A percentile compares a stretch with the other conserved stretches of the same genome.
phyloP scores from a whole-genome alignment of 2,888 invertebrate species.

The Podotricha telesiphe region DNA sequence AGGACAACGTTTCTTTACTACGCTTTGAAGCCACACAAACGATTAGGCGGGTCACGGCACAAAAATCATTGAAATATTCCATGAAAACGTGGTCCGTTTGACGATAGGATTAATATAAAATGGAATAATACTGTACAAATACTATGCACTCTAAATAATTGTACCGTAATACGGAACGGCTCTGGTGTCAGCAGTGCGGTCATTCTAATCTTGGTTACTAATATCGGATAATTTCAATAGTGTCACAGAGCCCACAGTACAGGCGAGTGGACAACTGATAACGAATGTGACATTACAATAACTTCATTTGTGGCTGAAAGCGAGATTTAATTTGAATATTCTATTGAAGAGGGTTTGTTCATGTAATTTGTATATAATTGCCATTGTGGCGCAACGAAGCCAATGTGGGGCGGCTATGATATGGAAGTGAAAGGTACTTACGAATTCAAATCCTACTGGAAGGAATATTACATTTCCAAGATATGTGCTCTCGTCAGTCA shows the following conservation, averaged over 20 bases:
- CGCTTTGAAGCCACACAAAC: conserved; percentile 32
- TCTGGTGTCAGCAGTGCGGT: conserved; percentile 7
- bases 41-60: conserved; percentile 33
- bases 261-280: not conserved
- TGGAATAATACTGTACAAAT: not conserved
- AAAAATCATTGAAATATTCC: conserved; percentile 29
- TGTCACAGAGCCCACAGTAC: conserved; percentile 5
- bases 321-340: not conserved
- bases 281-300: not conserved
- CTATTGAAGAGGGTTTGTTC: not conserved
- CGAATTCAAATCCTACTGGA: too few species aligned
- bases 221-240: conserved; percentile 18
- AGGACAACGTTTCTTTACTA: conserved; percentile 35
- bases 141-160: conserved; percentile 28
- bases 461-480: too few species aligned
- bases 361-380: too few species aligned
- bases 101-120: conserved; percentile 10
- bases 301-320: not conserved
- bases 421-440: too few species aligned
- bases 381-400: too few species aligned
- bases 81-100: conserved; percentile 28
- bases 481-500: too few species aligned
- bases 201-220: conserved; percentile 21
- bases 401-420: too few species aligned
- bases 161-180: not conserved